Evolutionary conservation across 2,113 vertebrate species (phyloP), one percentile per base, ranked within the genome.

Genomic region (Origma solitaria): DNA sequence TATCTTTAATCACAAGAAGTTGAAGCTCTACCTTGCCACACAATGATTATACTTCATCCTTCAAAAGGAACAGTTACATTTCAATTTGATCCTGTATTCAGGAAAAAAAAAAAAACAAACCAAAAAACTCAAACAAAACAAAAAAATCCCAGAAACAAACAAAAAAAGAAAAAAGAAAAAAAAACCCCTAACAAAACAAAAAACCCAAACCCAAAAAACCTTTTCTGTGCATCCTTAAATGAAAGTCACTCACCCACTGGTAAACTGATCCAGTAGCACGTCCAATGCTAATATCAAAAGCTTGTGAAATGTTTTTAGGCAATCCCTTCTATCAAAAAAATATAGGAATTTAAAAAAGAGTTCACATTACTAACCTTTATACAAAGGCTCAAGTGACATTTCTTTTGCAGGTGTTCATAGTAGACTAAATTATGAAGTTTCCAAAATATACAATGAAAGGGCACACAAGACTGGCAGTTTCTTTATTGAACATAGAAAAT

Each of bases 381-480:
- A 97, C 91, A 97, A 98, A 98, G 96, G 96, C 91, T 97, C 76
- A 94, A 95, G 94, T 95, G 93, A 95, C 93, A 92, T 96, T 95
- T 93, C 91, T 91, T 81, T 80, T 51, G 84, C 85, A 96, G 73
- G 92, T 96, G 92, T 96, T 87, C 5, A 30, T 94, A 95, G 56
- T 64, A 89, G 96, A 95, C 85, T 96, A 96, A 97, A 96, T 90
- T n/a, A 96, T 80, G 87, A 95, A 88, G 33, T 80, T 91, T 94
- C 96, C 94, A 96, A 97, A 97, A 96, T 90, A 95, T 82, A 95
- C 93, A 92, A 95, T 90, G 95, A 91, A 95, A 94, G 97, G 91
- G 91, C 94, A 97, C 94, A 96, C 62, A 96, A 95, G 68, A 97
- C 92, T 98, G 98, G 98, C 97, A 98, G 98, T 98, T 97, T 97